Evolutionary conservation across 2,888 invertebrate genomes (phyloP).

Genomic region (Drosophila robusta): DNA sequence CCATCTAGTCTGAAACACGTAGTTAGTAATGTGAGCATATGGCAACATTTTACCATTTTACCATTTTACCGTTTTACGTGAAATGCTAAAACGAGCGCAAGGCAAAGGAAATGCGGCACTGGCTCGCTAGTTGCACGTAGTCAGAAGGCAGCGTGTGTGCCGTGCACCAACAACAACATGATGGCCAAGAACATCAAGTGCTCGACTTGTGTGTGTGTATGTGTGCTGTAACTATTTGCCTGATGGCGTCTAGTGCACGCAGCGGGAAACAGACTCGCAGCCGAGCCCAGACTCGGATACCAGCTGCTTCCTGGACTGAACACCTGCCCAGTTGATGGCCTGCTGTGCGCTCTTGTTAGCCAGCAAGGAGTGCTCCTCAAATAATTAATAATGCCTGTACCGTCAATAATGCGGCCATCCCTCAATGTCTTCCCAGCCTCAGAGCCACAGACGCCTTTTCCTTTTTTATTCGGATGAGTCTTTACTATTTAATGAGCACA

Average conservation of each 20-base stretch:
- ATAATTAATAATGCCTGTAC: conserved; percentile 62
- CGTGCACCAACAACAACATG: conserved; percentile 39
- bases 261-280: conserved; percentile 23
- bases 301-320: conserved; percentile 23
- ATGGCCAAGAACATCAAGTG: conserved; percentile 22
- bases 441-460: too few relatives aligned
- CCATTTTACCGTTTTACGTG: conserved; percentile 34
- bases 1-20: conserved; percentile 35
- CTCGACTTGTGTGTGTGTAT: conserved; percentile 28
- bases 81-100: conserved; percentile 39
- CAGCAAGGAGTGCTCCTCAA: conserved; percentile 37
- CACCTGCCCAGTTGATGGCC: conserved; percentile 27
- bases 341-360: conserved; percentile 19
- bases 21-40: conserved; percentile 52
- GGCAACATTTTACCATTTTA: conserved; percentile 36
- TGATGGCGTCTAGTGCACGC: conserved; percentile 37
- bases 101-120: conserved; percentile 35
- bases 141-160: conserved; percentile 26
- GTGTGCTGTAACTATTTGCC: conserved; percentile 58
- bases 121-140: conserved; percentile 27
- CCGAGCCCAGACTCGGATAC: conserved; percentile 8
- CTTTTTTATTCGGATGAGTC: not conserved
- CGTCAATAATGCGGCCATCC: conserved; percentile 57
- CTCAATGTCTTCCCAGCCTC: conserved; percentile 12
- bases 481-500: conserved; percentile 66